A percentile compares a stretch with the other conserved stretches of the same genome.
phyloP scores from a whole-genome alignment of 1,140 invertebrate species.

The Papilio aristodemus region DNA sequence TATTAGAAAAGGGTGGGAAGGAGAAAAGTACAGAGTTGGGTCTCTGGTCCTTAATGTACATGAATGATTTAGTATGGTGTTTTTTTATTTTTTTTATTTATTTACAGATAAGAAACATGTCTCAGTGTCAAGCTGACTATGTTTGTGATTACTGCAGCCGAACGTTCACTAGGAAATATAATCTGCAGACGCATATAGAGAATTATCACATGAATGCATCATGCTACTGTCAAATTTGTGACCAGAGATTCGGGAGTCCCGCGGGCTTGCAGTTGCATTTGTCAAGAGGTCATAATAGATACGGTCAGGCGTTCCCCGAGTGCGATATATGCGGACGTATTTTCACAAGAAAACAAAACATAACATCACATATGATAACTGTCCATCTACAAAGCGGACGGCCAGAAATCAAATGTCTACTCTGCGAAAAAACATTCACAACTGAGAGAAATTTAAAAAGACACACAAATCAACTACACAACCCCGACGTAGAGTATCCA shows the following conservation, averaged over 20 bases:
- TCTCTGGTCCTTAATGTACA: no score
- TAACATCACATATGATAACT: slow-evolving; percentile 62
- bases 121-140: slow-evolving; percentile 39
- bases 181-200: slow-evolving; percentile 62
- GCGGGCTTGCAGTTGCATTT: slow-evolving; percentile 54
- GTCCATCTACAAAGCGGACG: slow-evolving; percentile 53
- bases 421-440: slow-evolving; percentile 59
- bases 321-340: slow-evolving; percentile 67
- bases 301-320: slow-evolving; percentile 54
- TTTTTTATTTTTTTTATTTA: slow-evolving; percentile 7
- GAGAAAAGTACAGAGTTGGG: no score
- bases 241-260: slow-evolving; percentile 52
- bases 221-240: slow-evolving; percentile 57
- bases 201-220: slow-evolving; percentile 59
- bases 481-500: slow-evolving; percentile 47
- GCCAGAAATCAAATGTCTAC: slow-evolving; percentile 44
- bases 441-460: slow-evolving; percentile 59
- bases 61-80: no score
- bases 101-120: slow-evolving; percentile 18
- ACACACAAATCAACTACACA: slow-evolving; percentile 55
- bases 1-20: no score
- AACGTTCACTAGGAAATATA: slow-evolving; percentile 63
- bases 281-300: slow-evolving; percentile 55
- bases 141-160: slow-evolving; percentile 63
- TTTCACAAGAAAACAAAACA: slow-evolving; percentile 66